Percentiles rank a stretch among this genome's conserved stretches.
Evolutionary conservation across 2,888 invertebrate genomes (phyloP).

Genomic region (Leptothorax acervorum): DNA sequence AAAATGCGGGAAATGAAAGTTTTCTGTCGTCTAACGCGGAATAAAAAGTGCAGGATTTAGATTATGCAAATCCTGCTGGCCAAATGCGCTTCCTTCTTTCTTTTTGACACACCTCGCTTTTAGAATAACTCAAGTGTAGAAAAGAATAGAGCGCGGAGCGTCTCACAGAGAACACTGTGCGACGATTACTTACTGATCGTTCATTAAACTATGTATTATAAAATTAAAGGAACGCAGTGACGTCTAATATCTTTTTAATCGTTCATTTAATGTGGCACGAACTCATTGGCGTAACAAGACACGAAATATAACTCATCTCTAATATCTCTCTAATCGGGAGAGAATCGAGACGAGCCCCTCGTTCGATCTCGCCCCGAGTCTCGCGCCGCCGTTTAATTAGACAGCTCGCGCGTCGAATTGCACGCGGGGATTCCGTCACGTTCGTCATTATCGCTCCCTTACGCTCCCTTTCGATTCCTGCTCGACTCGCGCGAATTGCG

Average conservation of each 20-base stretch:
- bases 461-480: background rate
- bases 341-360: background rate
- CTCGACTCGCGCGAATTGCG: slow-evolving; percentile 45
- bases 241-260: background rate
- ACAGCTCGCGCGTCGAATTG: slow-evolving; percentile 14
- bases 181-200: background rate
- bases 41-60: slow-evolving; percentile 14
- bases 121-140: background rate
- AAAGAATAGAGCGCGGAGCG: background rate
- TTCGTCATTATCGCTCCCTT: slow-evolving; percentile 26
- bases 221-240: background rate
- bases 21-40: background rate
- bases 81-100: background rate
- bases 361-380: background rate
- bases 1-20: slow-evolving; percentile 23
- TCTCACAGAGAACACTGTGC: background rate
- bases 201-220: background rate
- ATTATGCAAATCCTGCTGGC: background rate
- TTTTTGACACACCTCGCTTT: background rate
- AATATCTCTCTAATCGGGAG: background rate
- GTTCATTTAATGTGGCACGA: background rate
- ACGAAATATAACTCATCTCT: background rate
- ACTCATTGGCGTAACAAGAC: background rate
- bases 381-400: slow-evolving; percentile 1
- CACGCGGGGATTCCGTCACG: slow-evolving; percentile 44